Conservation (phyloP, 2,797 vertebrate genomes). For the Sitta carolinensis region DNA sequence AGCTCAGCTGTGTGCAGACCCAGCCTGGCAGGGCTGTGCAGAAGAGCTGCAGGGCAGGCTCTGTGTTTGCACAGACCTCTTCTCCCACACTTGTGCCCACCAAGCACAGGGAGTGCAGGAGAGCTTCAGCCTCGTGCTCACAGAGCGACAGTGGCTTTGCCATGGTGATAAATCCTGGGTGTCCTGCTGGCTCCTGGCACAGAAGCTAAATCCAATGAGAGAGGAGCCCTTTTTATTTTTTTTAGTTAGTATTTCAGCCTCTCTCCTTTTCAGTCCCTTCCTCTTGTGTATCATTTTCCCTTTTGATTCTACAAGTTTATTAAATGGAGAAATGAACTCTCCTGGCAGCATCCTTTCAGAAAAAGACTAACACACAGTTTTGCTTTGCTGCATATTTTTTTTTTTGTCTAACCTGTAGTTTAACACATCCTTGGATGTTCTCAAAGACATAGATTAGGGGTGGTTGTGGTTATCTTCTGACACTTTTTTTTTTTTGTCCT, state of each 20-base stretch:
- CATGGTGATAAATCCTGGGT: background rate
- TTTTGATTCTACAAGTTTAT: background rate
- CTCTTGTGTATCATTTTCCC: background rate
- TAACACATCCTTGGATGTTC: background rate
- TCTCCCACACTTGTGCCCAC: background rate
- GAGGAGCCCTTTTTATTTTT: background rate
- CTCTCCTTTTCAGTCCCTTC: background rate
- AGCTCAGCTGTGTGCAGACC: background rate
- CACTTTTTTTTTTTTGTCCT: background rate
- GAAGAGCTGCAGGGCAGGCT: background rate
- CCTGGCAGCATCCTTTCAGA: background rate
- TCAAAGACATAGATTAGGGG: background rate
- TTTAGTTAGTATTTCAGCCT: background rate
- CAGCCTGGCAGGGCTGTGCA: background rate
- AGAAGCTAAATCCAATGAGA: background rate
- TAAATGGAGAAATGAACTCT: background rate
- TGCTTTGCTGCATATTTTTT: background rate
- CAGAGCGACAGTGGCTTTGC: background rate
- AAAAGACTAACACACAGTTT: background rate
- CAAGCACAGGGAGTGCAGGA: background rate
- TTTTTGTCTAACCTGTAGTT: background rate
- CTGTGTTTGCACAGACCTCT: background rate
- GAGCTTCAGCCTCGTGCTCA: background rate
- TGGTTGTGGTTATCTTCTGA: background rate
- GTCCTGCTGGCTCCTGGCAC: background rate